A percentile compares a stretch with the other conserved stretches of the same genome.
Conservation (phyloP, 2,797 vertebrate species). For the Garrulus glandarius region DNA sequence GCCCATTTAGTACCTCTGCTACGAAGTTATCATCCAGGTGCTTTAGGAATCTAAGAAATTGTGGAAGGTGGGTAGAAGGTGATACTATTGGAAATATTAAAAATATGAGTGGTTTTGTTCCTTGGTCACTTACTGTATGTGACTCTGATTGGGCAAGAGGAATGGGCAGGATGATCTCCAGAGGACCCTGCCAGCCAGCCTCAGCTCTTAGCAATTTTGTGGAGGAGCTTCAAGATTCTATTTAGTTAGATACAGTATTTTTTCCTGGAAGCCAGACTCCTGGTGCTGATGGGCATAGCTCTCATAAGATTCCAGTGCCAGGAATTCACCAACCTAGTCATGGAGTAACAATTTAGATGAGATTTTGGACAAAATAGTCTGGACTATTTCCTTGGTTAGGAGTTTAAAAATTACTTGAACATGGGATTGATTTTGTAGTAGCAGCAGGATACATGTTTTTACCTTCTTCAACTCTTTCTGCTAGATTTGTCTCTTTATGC, state of each 20-base stretch:
- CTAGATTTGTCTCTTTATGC: neutral
- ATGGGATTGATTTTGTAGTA: neutral
- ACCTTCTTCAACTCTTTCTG: neutral
- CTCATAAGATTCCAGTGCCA: neutral
- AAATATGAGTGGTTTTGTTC: neutral
- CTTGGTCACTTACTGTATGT: neutral
- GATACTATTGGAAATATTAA: neutral
- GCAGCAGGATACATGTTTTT: neutral
- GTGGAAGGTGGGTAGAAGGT: neutral
- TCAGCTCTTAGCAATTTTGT: neutral
- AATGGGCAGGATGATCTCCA: neutral
- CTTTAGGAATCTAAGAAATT: neutral
- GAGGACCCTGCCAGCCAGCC: neutral
- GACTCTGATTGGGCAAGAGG: neutral
- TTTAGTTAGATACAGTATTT: neutral
- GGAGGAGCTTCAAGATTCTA: neutral
- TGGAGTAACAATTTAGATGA: neutral
- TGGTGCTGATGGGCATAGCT: neutral
- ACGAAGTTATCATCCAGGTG: neutral
- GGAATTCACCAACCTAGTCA: neutral
- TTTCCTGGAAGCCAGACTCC: neutral
- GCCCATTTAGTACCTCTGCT: neutral
- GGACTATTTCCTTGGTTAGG: neutral
- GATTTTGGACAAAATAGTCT: neutral
- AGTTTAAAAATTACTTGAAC: neutral